phyloP scores from a whole-genome alignment of 2,113 vertebrate genomes.

The Leiothrix lutea region DNA sequence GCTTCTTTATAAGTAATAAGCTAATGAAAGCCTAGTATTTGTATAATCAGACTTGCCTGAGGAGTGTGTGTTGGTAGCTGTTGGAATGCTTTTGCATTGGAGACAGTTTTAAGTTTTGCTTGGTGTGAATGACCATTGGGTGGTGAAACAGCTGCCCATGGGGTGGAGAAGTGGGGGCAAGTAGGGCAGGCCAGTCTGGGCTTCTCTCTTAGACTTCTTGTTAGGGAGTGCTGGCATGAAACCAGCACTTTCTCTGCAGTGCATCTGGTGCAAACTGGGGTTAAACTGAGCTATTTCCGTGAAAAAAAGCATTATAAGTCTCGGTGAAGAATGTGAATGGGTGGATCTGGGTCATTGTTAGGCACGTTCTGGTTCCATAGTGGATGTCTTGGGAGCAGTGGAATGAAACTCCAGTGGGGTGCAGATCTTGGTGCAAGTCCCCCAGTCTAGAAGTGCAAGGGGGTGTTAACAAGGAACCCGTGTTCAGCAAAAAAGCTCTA shows the following conservation, averaged over 20 bases:
- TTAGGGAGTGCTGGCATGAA: background rate
- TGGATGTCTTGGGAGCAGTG: background rate
- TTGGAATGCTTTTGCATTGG: background rate
- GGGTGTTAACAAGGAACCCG: background rate
- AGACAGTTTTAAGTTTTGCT: background rate
- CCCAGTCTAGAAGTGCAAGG: background rate
- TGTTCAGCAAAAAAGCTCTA: background rate
- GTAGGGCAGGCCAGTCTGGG: background rate
- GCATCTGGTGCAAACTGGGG: background rate
- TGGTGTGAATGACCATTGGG: background rate
- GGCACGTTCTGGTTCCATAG: background rate
- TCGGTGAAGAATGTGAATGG: background rate
- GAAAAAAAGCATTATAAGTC: background rate
- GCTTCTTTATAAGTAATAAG: background rate
- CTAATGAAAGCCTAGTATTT: background rate
- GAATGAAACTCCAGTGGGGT: background rate
- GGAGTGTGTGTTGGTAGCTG: background rate
- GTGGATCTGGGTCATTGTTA: background rate
- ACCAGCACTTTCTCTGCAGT: background rate
- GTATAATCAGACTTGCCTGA: background rate
- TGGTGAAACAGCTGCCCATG: accelerated
- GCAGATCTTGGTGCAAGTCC: background rate
- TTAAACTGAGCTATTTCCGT: background rate
- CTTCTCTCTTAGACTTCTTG: background rate
- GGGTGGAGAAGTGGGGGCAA: background rate